Evolutionary conservation across 2,888 invertebrate genomes (phyloP).

Genomic region (Xiphydria camelus): DNA sequence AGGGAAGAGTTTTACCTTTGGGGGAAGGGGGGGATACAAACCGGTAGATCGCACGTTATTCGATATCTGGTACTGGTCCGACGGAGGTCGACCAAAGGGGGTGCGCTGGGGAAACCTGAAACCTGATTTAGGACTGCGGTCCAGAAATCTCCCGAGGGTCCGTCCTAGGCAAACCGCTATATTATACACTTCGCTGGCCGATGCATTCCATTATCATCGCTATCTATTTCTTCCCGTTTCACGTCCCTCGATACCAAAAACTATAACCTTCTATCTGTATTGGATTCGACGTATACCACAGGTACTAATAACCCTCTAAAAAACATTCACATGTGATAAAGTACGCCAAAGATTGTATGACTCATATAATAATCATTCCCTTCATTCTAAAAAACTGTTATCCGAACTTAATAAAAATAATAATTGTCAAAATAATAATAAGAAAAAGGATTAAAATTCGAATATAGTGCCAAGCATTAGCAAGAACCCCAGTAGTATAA

Average conservation of each 20-base stretch:
- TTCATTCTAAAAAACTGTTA: too few species aligned
- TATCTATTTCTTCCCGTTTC: slow-evolving; percentile 11
- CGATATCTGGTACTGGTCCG: slow-evolving; percentile 27
- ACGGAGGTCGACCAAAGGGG: slow-evolving; percentile 26
- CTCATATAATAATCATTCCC: slow-evolving; percentile 27
- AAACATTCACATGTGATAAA: too few species aligned
- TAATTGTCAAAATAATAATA: too few species aligned
- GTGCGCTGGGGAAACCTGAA: slow-evolving; percentile 49
- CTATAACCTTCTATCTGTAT: slow-evolving; percentile 55
- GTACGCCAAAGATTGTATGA: slow-evolving; percentile 21
- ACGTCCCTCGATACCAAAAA: slow-evolving; percentile 52
- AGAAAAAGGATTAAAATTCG: too few species aligned
- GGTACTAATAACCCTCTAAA: slow-evolving; percentile 48
- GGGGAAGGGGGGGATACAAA: too few species aligned
- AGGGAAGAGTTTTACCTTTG: too few species aligned
- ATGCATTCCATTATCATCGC: slow-evolving; percentile 41
- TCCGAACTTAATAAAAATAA: too few species aligned
- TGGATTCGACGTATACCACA: slow-evolving; percentile 43
- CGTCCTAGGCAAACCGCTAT: slow-evolving; percentile 49
- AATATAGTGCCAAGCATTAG: too few species aligned
- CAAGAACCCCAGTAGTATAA: too few species aligned
- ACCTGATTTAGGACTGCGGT: slow-evolving; percentile 57
- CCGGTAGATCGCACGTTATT: slow-evolving; percentile 29
- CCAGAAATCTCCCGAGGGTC: slow-evolving; percentile 51
- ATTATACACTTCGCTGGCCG: slow-evolving; percentile 50